A percentile compares a stretch with the other conserved stretches of the same genome.
Conservation (phyloP, 2,113 vertebrate species). For the Albula goreensis region DNA sequence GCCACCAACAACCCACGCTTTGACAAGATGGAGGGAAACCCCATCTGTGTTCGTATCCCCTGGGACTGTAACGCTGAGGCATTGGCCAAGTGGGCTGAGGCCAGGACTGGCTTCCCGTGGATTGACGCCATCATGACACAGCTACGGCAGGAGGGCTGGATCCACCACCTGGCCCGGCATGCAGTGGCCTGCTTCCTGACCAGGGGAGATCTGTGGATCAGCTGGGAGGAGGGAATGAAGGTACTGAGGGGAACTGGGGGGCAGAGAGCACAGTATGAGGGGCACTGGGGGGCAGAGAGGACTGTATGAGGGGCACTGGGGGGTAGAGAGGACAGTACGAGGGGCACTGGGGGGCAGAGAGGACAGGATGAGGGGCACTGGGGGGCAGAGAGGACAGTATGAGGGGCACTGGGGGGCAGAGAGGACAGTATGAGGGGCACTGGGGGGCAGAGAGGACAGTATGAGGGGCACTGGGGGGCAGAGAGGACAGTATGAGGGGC, state of each 20-base stretch:
- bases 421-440: background rate
- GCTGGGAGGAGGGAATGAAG: conserved; percentile 62
- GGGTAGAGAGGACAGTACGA: background rate
- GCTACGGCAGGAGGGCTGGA: conserved; percentile 55
- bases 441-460: too few species aligned
- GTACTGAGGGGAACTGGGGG: conserved; percentile 9
- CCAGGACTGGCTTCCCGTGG: conserved; percentile 57
- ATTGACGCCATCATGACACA: conserved; percentile 62
- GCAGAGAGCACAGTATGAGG: background rate
- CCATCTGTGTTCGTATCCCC: conserved; percentile 56
- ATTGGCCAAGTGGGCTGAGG: conserved; percentile 58
- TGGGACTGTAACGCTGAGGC: conserved; percentile 56
- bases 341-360: background rate
- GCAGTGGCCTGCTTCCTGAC: conserved; percentile 58
- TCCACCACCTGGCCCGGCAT: conserved; percentile 53
- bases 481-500: too few species aligned
- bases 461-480: too few species aligned
- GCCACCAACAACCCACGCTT: conserved; percentile 57
- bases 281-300: background rate
- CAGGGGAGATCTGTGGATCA: conserved; percentile 57
- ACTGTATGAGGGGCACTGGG: background rate
- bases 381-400: background rate
- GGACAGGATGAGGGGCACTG: background rate
- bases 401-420: background rate
- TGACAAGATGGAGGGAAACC: conserved; percentile 58